Conservation (phyloP, 2,797 vertebrate genomes). For the Hemibagrus guttatus region DNA sequence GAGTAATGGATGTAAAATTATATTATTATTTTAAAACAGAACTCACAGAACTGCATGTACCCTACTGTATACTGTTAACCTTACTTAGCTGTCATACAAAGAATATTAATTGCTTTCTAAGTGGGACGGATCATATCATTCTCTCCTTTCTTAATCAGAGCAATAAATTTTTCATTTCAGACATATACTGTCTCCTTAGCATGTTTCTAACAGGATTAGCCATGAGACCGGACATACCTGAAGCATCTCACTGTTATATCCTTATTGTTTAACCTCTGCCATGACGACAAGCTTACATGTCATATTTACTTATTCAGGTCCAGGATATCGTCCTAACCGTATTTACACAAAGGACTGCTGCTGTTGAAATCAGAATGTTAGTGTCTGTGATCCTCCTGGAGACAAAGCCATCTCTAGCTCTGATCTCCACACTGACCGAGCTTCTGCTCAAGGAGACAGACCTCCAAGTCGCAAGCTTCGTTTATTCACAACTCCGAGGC, state of each 20-base stretch:
- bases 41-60: neutral
- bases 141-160: neutral
- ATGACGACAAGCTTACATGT: conserved; percentile 8
- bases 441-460: conserved; percentile 76
- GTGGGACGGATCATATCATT: neutral
- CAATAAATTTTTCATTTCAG: neutral
- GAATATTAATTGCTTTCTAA: neutral
- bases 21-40: neutral
- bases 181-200: neutral
- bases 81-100: neutral
- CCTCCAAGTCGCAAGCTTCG: conserved; percentile 80
- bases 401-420: conserved; percentile 76
- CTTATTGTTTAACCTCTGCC: neutral
- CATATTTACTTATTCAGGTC: conserved; percentile 70
- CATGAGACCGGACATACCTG: neutral
- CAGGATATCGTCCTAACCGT: conserved; percentile 78
- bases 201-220: neutral
- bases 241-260: neutral
- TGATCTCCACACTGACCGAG: conserved; percentile 75
- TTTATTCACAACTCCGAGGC: conserved; percentile 77
- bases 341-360: conserved; percentile 71
- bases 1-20: neutral
- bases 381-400: conserved; percentile 80
- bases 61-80: neutral
- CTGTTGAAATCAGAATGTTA: conserved; percentile 75